Percentiles rank a stretch among this genome's conserved stretches.
Evolutionary conservation across 1,140 invertebrate genomes (phyloP).

Genomic region (Goniozus legneri): DNA sequence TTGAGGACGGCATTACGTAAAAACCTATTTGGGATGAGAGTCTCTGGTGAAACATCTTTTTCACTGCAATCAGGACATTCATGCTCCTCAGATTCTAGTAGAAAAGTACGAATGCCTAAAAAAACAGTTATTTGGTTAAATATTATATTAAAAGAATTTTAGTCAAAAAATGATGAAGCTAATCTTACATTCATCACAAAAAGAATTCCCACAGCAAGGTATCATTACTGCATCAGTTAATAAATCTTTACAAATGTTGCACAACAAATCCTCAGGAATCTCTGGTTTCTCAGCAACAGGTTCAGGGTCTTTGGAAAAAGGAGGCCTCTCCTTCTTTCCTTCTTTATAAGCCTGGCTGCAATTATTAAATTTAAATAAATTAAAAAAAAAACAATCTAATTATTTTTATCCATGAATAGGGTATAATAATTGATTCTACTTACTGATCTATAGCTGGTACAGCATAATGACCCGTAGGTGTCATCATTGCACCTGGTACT

Average conservation of each 20-base stretch:
- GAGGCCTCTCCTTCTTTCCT: conserved; percentile 66
- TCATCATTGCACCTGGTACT: conserved; percentile 89
- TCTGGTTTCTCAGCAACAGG: conserved; percentile 62
- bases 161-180: neutral
- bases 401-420: no score
- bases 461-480: conserved; percentile 86
- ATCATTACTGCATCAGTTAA: conserved; percentile 94
- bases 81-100: conserved; percentile 90
- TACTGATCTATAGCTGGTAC: conserved; percentile 89
- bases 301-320: conserved; percentile 61
- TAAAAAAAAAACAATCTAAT: conserved; percentile 3
- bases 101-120: conserved; percentile 77
- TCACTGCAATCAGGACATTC: conserved; percentile 92
- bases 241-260: conserved; percentile 89
- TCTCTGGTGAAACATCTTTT: conserved; percentile 87
- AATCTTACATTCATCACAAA: conserved; percentile 94
- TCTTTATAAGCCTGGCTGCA: conserved; percentile 75
- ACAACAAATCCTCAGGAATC: conserved; percentile 88
- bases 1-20: conserved; percentile 81
- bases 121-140: conserved; percentile 4
- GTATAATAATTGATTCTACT: conserved; percentile 52
- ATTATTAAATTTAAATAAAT: conserved; percentile 28
- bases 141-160: neutral
- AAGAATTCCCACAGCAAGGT: conserved; percentile 95
- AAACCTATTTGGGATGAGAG: conserved; percentile 89